Percentiles rank a stretch among this genome's conserved stretches.
Conservation (phyloP, 2,888 invertebrate species). For the Apodemia mormo region DNA sequence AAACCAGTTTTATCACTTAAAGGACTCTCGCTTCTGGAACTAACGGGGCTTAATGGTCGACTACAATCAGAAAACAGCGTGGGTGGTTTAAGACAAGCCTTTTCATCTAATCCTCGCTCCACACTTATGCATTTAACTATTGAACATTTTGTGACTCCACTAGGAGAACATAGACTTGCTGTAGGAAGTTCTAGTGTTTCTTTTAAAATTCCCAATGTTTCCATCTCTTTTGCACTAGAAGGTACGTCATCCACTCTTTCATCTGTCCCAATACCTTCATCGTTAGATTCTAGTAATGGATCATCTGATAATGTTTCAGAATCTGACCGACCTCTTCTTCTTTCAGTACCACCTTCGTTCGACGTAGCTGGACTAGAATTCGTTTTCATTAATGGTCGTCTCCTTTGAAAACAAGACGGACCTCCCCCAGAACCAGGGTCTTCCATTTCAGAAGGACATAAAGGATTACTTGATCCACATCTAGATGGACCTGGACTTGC, state of each 20-base stretch:
- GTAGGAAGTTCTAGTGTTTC: conserved; percentile 73
- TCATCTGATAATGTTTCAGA: conserved; percentile 89
- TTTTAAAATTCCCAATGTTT: conserved; percentile 63
- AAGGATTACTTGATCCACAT: conserved; percentile 90
- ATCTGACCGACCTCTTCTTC: conserved; percentile 85
- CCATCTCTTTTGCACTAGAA: conserved; percentile 85
- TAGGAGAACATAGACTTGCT: conserved; percentile 67
- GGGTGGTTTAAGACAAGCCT: conserved; percentile 66
- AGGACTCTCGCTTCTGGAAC: conserved; percentile 90
- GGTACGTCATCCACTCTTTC: conserved; percentile 88
- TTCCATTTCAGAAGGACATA: conserved; percentile 89
- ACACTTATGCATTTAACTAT: conserved; percentile 81
- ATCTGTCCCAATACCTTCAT: conserved; percentile 90
- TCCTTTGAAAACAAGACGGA: conserved; percentile 75
- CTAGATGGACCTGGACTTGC: conserved; percentile 91
- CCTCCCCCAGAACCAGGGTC: conserved; percentile 84
- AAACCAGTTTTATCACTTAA: conserved; percentile 87
- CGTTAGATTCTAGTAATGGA: conserved; percentile 86
- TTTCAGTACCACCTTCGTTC: conserved; percentile 70
- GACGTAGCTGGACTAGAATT: conserved; percentile 75
- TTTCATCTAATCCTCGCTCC: conserved; percentile 77
- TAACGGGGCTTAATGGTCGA: conserved; percentile 86
- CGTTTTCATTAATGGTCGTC: conserved; percentile 84
- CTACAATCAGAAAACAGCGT: conserved; percentile 82
- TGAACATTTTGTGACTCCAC: conserved; percentile 75